Base-by-base conservation (phyloP, 2,113 vertebrate genomes). In the Pelobates fuscus region DNA sequence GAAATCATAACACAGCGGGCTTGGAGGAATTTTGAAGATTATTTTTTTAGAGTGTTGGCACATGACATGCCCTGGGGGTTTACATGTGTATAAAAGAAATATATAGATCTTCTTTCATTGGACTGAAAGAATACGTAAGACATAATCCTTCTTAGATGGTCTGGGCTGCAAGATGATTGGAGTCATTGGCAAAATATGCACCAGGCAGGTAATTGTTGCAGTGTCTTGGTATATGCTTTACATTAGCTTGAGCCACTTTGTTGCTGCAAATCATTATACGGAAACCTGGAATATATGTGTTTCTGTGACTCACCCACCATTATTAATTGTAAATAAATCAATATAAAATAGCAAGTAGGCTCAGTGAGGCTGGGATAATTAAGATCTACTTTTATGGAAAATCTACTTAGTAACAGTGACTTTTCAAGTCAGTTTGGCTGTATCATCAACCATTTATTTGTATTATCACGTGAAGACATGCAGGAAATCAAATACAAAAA, bases 1-100 rank as follows among this genome's bases (percentile, higher is more conserved):
- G 90, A 93, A 91, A 92, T 92, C 91, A 92, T 92, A 91, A 91
- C 88, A 88, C 84, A 91, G 84, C 84, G 87, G 84, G 85, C 84
- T 87, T 91, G 88, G 81, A 89, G 89, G 86, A 91, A 90, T 89
- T 92, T 83, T 83, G 88, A 86, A 90, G 89, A 91, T 91, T 89
- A 88, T 90, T 90, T 90, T 66, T 90, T 91, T 84, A 83, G 84
- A 85, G 86, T 83, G 76, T 84, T 93, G 91, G 91, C 91, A 90
- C 88, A 79, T 0, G 1, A 58, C 81, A 80, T 86, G 80, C 88
- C 84, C 86, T 14, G 46, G 88, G 88, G 88, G 88, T 83, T 88
- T 89, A 81, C 26, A 68, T 15, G 32, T 78, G 72, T 88, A 86
- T 90, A 83, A 89, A 89, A 88, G 83, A 91, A 84, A 91, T 88